These are phyloP conservation scores for Zelostemma sp. DNA, from an alignment of 1,140 invertebrate species.

Conservation along the genomic window DNA sequence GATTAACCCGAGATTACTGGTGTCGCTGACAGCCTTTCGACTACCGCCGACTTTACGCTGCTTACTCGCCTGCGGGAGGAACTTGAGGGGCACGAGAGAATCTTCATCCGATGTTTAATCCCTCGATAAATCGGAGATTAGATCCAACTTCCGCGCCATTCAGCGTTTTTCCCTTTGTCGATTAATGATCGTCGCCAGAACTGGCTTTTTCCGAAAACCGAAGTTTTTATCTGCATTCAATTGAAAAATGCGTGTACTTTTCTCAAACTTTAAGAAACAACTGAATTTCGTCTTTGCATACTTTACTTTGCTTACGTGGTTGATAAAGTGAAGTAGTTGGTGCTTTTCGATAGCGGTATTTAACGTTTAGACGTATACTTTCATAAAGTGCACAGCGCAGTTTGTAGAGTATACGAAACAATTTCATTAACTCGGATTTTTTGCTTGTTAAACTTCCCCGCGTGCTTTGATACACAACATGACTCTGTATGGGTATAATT, in stretches of 20 bases:
- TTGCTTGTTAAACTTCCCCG: slow-evolving; percentile 44
- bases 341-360: too few relatives aligned
- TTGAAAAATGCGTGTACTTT: too few relatives aligned
- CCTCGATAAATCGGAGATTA: slow-evolving; percentile 39
- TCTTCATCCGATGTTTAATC: slow-evolving; percentile 33
- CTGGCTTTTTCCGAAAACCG: slow-evolving; percentile 14
- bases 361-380: slow-evolving; percentile 24
- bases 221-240: too few relatives aligned
- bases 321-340: too few relatives aligned
- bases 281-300: too few relatives aligned
- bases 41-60: slow-evolving; percentile 31
- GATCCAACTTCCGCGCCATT: slow-evolving; percentile 16
- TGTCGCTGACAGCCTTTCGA: slow-evolving; percentile 62
- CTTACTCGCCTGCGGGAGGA: background rate
- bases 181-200: slow-evolving; percentile 21
- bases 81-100: slow-evolving; percentile 23
- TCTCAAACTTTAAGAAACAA: too few relatives aligned
- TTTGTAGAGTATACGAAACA: slow-evolving; percentile 63
- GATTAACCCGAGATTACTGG: slow-evolving; percentile 65
- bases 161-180: background rate
- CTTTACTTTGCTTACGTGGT: too few relatives aligned
- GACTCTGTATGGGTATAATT: slow-evolving; percentile 13
- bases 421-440: slow-evolving; percentile 60
- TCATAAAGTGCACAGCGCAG: slow-evolving; percentile 45
- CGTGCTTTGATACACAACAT: slow-evolving; percentile 11